A percentile compares a stretch with the other conserved stretches of the same genome.
phyloP scores from a whole-genome alignment of 2,113 vertebrate genomes.

The Atherinomorus stipes region DNA sequence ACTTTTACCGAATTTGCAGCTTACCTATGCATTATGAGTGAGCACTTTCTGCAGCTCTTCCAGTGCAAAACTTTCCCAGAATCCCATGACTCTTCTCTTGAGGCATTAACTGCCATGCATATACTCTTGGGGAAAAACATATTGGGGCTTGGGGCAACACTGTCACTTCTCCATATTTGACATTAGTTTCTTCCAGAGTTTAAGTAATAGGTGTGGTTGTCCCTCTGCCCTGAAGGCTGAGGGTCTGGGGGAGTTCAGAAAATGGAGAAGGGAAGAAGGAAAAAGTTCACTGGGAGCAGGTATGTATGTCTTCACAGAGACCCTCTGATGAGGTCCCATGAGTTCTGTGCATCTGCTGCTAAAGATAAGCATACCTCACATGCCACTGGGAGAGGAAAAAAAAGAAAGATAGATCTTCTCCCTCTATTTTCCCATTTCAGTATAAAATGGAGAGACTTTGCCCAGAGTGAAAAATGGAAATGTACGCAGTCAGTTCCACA shows the following conservation, averaged over 20 bases:
- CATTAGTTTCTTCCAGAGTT: constrained; percentile 63
- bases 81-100: constrained; percentile 7
- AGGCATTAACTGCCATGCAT: constrained; percentile 61
- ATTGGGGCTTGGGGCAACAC: constrained; percentile 32
- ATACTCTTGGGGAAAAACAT: constrained; percentile 40
- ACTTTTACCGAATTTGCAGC: background rate
- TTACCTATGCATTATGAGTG: background rate
- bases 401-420: constrained; percentile 56
- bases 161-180: constrained; percentile 61
- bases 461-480: constrained; percentile 72
- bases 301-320: constrained; percentile 67
- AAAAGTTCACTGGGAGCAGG: constrained; percentile 77
- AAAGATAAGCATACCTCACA: constrained; percentile 81
- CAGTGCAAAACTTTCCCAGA: background rate
- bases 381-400: constrained; percentile 66
- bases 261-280: constrained; percentile 58
- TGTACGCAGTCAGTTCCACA: constrained; percentile 38
- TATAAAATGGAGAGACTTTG: constrained; percentile 59
- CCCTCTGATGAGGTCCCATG: constrained; percentile 82
- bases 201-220: constrained; percentile 75
- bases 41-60: background rate
- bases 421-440: constrained; percentile 54
- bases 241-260: constrained; percentile 66
- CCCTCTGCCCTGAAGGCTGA: constrained; percentile 60
- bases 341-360: constrained; percentile 80